A percentile compares a stretch with the other conserved stretches of the same genome.
phyloP scores from a whole-genome alignment of 2,888 invertebrate genomes.

The Eumacrocentrus americanus region DNA sequence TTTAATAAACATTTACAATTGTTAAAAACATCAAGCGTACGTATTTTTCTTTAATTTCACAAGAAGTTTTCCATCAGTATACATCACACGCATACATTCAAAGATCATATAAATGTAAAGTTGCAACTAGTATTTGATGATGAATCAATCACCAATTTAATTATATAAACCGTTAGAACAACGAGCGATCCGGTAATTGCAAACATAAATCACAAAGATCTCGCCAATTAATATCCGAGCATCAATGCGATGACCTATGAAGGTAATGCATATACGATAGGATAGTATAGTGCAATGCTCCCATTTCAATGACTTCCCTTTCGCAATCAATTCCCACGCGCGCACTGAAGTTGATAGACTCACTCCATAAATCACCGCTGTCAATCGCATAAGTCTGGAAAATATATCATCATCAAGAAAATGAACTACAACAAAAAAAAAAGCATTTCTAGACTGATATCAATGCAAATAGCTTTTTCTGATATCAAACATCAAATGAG shows the following conservation, averaged over 20 bases:
- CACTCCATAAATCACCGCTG: constrained; percentile 14
- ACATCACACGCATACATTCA: no score
- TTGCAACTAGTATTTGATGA: constrained; percentile 21
- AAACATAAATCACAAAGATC: constrained; percentile 21
- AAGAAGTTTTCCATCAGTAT: no score
- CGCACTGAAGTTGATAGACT: constrained; percentile 11
- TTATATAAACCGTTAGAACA: constrained; percentile 25
- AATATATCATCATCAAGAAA: neutral
- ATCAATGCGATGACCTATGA: constrained; percentile 3
- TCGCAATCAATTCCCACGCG: constrained; percentile 16
- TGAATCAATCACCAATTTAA: constrained; percentile 34
- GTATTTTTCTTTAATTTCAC: no score
- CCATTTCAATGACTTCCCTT: constrained; percentile 3
- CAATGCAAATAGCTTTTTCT: constrained; percentile 12
- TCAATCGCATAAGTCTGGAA: constrained; percentile 14
- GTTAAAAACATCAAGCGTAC: no score
- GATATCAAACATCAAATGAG: no score
- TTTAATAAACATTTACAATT: no score
- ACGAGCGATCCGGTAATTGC: constrained; percentile 20
- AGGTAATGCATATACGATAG: neutral
- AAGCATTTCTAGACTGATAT: neutral
- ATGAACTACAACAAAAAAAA: neutral
- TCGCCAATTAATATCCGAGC: constrained; percentile 6
- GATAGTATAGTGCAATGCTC: neutral
- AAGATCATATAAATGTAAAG: constrained; percentile 8